A percentile compares a stretch with the other conserved stretches of the same genome.
Evolutionary conservation across 1,140 invertebrate genomes (phyloP).

Genomic region (Rhizoglyphus robini): DNA sequence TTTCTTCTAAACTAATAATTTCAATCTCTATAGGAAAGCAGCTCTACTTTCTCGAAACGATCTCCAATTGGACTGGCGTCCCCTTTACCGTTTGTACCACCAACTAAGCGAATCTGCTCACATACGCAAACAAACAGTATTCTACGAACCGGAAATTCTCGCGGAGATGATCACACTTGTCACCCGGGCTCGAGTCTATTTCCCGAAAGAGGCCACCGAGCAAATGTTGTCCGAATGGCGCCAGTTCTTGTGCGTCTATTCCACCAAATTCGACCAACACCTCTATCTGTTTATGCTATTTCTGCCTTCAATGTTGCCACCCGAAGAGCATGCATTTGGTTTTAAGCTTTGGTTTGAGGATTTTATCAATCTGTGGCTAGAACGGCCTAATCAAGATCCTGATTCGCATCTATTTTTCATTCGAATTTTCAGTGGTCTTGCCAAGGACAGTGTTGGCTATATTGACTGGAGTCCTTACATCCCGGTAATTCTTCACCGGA

Average conservation of each 20-base stretch:
- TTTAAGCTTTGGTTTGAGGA: conserved; percentile 70
- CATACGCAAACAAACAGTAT: too few relatives aligned
- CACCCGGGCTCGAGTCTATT: too few relatives aligned
- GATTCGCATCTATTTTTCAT: conserved; percentile 30
- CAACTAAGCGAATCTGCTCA: too few relatives aligned
- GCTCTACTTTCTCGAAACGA: conserved; percentile 58
- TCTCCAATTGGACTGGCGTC: conserved; percentile 66
- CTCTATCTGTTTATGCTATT: conserved; percentile 56
- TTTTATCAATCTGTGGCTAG: conserved; percentile 60
- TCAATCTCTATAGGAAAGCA: conserved; percentile 11
- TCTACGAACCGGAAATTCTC: too few relatives aligned
- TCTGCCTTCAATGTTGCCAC: conserved; percentile 53
- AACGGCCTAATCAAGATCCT: conserved; percentile 57
- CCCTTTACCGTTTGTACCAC: conserved; percentile 55
- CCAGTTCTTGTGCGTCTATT: conserved; percentile 54
- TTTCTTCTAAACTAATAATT: too few relatives aligned
- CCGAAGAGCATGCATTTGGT: conserved; percentile 47
- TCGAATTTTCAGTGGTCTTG: too few relatives aligned
- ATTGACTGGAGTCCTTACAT: conserved; percentile 75
- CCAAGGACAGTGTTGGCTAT: conserved; percentile 48
- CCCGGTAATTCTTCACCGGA: conserved; percentile 51
- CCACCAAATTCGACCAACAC: conserved; percentile 49
- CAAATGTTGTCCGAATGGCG: conserved; percentile 74
- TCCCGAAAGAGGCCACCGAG: conserved; percentile 54
- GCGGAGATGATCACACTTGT: too few relatives aligned